Conservation (phyloP, 1,140 invertebrate species). For the Trissolcus basalis region DNA sequence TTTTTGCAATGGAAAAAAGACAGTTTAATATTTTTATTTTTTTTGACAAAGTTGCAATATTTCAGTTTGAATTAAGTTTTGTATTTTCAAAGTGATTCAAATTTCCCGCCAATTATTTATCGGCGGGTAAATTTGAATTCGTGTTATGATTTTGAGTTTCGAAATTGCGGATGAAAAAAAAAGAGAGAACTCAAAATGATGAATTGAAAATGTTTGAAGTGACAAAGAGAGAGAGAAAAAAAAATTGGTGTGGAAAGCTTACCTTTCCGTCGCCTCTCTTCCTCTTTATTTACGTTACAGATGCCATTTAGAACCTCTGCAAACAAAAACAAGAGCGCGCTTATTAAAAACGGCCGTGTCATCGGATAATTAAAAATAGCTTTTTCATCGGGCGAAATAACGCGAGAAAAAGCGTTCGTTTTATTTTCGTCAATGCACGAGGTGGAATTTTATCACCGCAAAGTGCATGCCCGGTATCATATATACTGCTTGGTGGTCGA, state of each 20-base stretch:
- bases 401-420: conserved; percentile 13
- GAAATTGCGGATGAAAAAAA: too few relatives aligned
- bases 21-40: too few relatives aligned
- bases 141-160: too few relatives aligned
- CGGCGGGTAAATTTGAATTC: too few relatives aligned
- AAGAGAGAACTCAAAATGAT: too few relatives aligned
- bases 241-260: conserved; percentile 60
- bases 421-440: conserved; percentile 36
- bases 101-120: too few relatives aligned
- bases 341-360: conserved; percentile 29
- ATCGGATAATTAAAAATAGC: conserved; percentile 35
- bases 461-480: conserved; percentile 25
- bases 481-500: conserved; percentile 27
- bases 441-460: conserved; percentile 17
- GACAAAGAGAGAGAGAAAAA: too few relatives aligned
- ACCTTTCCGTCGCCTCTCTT: conserved; percentile 88
- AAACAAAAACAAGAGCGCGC: conserved; percentile 74
- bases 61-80: too few relatives aligned
- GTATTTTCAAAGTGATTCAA: too few relatives aligned
- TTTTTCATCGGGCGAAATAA: conserved; percentile 8
- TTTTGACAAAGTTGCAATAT: too few relatives aligned
- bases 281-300: conserved; percentile 84
- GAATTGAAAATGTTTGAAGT: too few relatives aligned
- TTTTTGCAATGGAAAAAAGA: too few relatives aligned
- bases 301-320: conserved; percentile 90